Percentiles rank a stretch among this genome's conserved stretches.
These are phyloP conservation scores for Dichetophora obliterata DNA, from an alignment of 2,888 invertebrate species.

Conservation along the genomic window DNA sequence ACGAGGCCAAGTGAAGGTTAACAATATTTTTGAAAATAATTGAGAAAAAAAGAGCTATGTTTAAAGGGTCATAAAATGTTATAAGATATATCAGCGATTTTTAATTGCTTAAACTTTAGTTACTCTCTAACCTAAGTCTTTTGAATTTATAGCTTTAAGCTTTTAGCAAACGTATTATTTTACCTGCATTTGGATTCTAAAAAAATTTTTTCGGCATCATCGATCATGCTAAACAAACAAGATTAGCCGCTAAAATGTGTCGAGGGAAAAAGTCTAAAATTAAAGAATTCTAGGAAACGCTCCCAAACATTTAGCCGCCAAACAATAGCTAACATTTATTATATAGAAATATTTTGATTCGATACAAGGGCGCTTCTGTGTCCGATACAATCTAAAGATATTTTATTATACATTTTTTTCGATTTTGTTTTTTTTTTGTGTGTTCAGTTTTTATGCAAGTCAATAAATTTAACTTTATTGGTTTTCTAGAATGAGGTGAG, in stretches of 20 bases:
- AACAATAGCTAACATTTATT: not conserved
- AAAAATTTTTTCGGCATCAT: constrained; percentile 3
- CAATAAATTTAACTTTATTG: constrained; percentile 34
- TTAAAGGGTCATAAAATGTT: no score
- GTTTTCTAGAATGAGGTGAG: constrained; percentile 26
- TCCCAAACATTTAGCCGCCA: not conserved
- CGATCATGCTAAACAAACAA: constrained; percentile 4
- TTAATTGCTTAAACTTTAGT: no score
- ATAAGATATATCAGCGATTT: no score
- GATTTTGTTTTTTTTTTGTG: not conserved
- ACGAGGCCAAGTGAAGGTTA: no score
- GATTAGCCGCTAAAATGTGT: not conserved
- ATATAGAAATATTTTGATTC: not conserved
- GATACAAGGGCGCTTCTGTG: constrained; percentile 20
- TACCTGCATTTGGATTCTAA: not conserved
- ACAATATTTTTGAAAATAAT: no score
- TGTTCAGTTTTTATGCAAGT: constrained; percentile 13
- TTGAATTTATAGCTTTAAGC: no score
- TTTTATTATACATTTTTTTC: not conserved
- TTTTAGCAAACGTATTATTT: no score
- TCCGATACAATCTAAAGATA: not conserved
- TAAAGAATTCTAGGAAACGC: constrained; percentile 1
- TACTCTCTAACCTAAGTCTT: no score
- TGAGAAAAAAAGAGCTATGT: no score
- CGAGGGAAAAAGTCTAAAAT: not conserved